Evolutionary conservation across 2,797 vertebrate genomes (phyloP), one percentile per base, ranked within the genome.

Genomic region (Melanotaenia maccullochi): DNA sequence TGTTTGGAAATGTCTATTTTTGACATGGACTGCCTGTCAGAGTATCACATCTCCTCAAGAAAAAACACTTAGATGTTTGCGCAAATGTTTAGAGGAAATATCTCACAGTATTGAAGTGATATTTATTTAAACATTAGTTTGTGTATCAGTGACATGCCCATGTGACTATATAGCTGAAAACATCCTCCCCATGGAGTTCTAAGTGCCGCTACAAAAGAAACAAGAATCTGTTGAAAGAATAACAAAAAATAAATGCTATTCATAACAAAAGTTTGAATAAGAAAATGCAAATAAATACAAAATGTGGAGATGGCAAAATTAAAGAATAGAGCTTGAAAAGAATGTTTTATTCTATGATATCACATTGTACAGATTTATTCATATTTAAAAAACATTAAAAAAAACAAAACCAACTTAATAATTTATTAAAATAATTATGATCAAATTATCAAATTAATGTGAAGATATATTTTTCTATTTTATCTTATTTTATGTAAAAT

Each of bases 1-100:
- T 36, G 44, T 79, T 75, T 62, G 56, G 20, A 78, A 79, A 73
- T 62, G 42, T 20, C 64, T 36, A 59, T 36, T 22, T 59, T 59
- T 22, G 57, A 63, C 40, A 8, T 38, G 9, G 32, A 18, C 59
- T 74, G 40, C 25, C 20, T 76, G 56, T 32, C 30, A 62, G 47
- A 71, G 30, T 69, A 32, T 64, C 47, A 71, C 49, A 54, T 5
- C 49, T 44, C 18, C 40, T 49, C 11, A 66, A n/a, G 18, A 44
- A 67, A 68, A 71, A 64, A 60, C 33, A 18, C 55, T 64, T 24
- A 40, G 1, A 61, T 57, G 8, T 70, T 54, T 4, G 38, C 63
- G 32, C 42, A 62, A 66, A 47, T 59, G 5, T 56, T 63, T 78
- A 44, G 42, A 44, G 1, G 16, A 20, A 44, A 44, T 18, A 6